Conservation (phyloP, 1,140 invertebrate species). For the Neotoxoptera formosana region DNA sequence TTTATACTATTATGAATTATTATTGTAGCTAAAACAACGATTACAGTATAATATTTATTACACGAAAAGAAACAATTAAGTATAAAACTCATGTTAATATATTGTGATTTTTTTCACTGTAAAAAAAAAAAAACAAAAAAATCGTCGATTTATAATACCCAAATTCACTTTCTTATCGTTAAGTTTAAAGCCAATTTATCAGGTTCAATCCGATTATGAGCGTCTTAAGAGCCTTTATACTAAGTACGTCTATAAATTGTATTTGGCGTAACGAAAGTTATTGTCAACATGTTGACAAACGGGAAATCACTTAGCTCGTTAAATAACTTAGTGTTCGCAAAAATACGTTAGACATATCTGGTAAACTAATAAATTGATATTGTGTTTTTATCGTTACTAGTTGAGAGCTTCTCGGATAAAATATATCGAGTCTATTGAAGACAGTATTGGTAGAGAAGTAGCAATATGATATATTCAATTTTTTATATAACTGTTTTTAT, state of each 20-base stretch:
- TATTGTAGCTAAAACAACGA: background rate
- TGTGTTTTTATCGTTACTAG: background rate
- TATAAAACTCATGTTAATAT: background rate
- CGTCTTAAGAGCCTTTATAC: background rate
- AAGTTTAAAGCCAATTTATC: conserved; percentile 44
- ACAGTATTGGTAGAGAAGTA: background rate
- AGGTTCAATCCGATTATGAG: background rate
- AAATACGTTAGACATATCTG: conserved; percentile 26
- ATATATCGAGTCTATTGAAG: background rate
- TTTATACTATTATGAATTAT: background rate
- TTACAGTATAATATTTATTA: background rate
- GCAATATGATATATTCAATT: background rate
- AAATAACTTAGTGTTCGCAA: conserved; percentile 26
- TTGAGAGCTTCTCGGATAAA: background rate
- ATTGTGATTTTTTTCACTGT: background rate
- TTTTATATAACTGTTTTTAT: background rate
- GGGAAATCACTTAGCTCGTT: conserved; percentile 29
- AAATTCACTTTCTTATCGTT: background rate
- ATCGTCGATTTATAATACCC: background rate
- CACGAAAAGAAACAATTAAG: background rate
- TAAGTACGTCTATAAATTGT: conserved; percentile 32
- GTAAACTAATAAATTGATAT: conserved; percentile 30
- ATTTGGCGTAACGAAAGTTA: conserved; percentile 45
- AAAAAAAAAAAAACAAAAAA: background rate
- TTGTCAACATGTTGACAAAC: conserved; percentile 21